Base-by-base conservation (phyloP, 2,888 invertebrate species). In the Lagria hirta region DNA sequence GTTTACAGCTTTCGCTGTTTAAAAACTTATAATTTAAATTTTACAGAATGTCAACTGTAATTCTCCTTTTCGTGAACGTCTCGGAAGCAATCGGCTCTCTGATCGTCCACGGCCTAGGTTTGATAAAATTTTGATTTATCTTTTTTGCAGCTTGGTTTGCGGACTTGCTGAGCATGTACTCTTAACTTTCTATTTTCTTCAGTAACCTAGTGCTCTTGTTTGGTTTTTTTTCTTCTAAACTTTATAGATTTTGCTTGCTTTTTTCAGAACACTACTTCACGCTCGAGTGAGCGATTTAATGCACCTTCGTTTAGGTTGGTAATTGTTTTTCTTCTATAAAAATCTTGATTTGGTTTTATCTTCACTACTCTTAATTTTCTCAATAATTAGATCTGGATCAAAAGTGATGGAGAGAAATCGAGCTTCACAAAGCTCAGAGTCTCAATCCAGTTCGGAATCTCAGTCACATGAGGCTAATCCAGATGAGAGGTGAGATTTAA, bases 51-150 rank as follows among this genome's bases (percentile, higher is more conserved):
- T 75, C 60, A 76, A 75, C 42, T 75, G 77, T 49, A 88, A 83
- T 75, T 90, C 89, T 59, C 89, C 90, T 61, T 91, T 90, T 78
- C 80, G 92, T 68, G 93, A 92, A 75, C 82, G 92, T 52, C 79
- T 91, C 55, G 91, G 91, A 70, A 91, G 90, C 76, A 91, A 89
- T 69, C 83, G 91, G 48, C 77, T 90, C 64, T 84, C 87, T 55
- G 91, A 92, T 71, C 80, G 83, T 64, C 79, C 80, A 47, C 80
- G 90, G 70, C 88, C 91, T 73, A 86, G 90, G 86, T 88, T 68
- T 59, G 69, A 58, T 24, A 24, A 4, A n/a, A 8, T 24, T 24
- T 11, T 24, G 24, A 8, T 24, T n/a, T 24, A 8, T 24, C 4
- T 24, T 24, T 23, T 43, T 63, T 64, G 36, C 60, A 64, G 64